Evolutionary conservation across 2,888 invertebrate species (phyloP), one percentile per base, ranked within the genome.

Genomic region (Eupithecia insigniata): DNA sequence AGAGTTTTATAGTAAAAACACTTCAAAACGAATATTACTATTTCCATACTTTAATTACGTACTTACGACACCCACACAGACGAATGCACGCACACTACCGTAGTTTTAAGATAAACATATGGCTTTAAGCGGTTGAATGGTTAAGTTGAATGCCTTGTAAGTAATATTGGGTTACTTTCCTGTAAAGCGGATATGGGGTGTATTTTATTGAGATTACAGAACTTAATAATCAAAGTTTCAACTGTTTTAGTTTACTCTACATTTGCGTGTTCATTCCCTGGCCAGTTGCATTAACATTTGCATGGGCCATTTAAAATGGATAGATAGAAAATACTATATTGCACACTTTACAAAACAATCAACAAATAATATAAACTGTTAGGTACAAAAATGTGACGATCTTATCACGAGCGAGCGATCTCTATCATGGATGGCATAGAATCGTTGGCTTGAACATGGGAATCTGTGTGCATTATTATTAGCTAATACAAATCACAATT

Each of bases 1-100:
- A 92, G 82, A 82, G 87, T 92, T 92, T 93, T 92, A 93, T 93
- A 91, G 92, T 87, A 91, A 93, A 93, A 93, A 93, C 93, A 93
- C 93, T 93, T 93, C 91, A 93, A 93, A 93, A 92, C 87, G 89
- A 87, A 93, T 92, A 92, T 92, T 91, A 93, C 93, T 93, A 93
- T 93, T 92, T 92, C 92, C 90, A 93, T 92, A 91, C 90, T 92
- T 92, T 92, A 92, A 93, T 93, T 92, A 90, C 89, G 86, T 85
- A 90, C 90, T 87, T 85, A 87, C 80, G 67, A 87, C 89, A 87
- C 90, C 88, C 90, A 89, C 90, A 90, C 85, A 81, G 71, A 69
- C 18, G 84, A 77, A 73, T 77, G 71, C 79, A 81, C 82, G 81
- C 85, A 85, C 86, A 84, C 85, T 83, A 76, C 81, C 78, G 76